Conservation (phyloP, 2,888 invertebrate genomes). For the Agonopterix heracliana region DNA sequence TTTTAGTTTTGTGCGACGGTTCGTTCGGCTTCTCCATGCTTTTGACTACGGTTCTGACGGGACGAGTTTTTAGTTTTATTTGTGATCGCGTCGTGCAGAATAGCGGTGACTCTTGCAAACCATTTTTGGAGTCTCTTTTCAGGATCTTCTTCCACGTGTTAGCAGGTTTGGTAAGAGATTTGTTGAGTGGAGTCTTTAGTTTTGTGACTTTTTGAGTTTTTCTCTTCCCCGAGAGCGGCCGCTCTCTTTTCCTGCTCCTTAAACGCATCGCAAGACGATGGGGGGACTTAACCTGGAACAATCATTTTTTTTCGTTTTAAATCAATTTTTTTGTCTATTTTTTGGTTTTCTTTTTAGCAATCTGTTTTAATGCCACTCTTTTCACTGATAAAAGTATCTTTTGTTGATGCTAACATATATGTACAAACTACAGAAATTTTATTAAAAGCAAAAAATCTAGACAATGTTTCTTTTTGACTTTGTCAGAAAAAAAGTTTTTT, state of each 20-base stretch:
- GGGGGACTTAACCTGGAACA: conserved; percentile 45
- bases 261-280: conserved; percentile 77
- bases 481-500: too few species aligned
- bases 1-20: conserved; percentile 35
- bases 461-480: too few species aligned
- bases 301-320: background rate
- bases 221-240: conserved; percentile 66
- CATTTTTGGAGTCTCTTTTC: conserved; percentile 55
- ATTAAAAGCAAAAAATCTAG: too few species aligned
- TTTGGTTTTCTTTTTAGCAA: background rate
- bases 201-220: conserved; percentile 43
- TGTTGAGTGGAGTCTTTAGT: conserved; percentile 34
- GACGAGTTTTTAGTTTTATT: conserved; percentile 49
- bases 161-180: conserved; percentile 36
- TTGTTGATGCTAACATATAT: background rate
- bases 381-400: too few species aligned
- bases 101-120: conserved; percentile 32
- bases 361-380: too few species aligned
- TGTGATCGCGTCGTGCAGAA: conserved; percentile 57
- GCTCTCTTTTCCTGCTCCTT: conserved; percentile 80
- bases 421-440: too few species aligned
- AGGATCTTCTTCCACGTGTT: conserved; percentile 54
- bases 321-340: background rate
- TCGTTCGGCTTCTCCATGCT: conserved; percentile 62
- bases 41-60: conserved; percentile 46